A percentile compares a stretch with the other conserved stretches of the same genome.
Conservation (phyloP, 2,888 invertebrate genomes). For the Ommatoiulus sabulosus region DNA sequence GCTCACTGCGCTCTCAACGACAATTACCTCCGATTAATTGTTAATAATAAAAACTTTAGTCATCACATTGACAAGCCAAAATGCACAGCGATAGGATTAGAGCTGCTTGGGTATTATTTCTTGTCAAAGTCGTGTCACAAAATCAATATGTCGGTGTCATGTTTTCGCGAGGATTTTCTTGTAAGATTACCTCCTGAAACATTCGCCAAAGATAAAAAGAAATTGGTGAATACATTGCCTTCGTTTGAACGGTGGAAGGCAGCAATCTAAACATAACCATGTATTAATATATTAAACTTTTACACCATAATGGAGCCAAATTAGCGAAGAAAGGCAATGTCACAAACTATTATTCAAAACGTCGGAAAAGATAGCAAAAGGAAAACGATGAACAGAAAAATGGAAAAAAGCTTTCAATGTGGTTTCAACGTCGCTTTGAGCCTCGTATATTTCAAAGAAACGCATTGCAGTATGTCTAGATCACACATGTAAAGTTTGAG, state of each 20-base stretch:
- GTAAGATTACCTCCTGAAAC: constrained; percentile 39
- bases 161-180: constrained; percentile 45
- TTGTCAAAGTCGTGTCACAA: constrained; percentile 45
- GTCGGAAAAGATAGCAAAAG: constrained; percentile 32
- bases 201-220: constrained; percentile 9
- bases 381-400: background rate
- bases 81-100: constrained; percentile 19
- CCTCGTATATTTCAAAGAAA: background rate
- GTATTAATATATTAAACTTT: constrained; percentile 46
- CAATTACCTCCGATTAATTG: constrained; percentile 52
- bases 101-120: constrained; percentile 14
- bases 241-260: background rate
- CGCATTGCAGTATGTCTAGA: background rate
- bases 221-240: constrained; percentile 30
- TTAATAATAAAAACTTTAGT: constrained; percentile 21
- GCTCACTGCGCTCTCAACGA: background rate
- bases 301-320: constrained; percentile 38
- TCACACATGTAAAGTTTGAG: constrained; percentile 6
- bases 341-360: constrained; percentile 29
- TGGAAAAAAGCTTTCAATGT: constrained; percentile 8
- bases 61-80: constrained; percentile 36
- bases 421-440: background rate
- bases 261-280: background rate
- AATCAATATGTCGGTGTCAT: constrained; percentile 53
- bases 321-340: constrained; percentile 33